Evolutionary conservation across 2,888 invertebrate genomes (phyloP), one percentile per base, ranked within the genome.

Genomic region (Drosophila gaucha): DNA sequence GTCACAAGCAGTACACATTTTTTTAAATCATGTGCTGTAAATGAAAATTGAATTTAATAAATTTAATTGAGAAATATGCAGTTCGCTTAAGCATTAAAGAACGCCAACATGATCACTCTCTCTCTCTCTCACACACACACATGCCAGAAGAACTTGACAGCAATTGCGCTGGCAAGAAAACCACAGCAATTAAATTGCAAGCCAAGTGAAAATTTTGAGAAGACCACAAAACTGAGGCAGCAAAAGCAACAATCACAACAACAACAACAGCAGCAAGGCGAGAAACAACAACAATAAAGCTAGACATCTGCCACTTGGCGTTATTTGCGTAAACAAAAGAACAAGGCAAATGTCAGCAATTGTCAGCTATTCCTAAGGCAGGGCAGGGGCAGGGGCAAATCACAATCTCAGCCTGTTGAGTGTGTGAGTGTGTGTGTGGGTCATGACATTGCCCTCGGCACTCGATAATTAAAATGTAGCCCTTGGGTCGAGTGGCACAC

Each of bases 271-370:
- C 20, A 44, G 30, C 8, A 47, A 6, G n/a, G n/a, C 47, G 47
- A 9, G 9, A n/a, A 35, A 24, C 26, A 36, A 46, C 22, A 54
- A 55, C 33, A 39, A 73, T 67, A 62, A 67, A 55, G 26, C 46
- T 55, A 74, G 69, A 64, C 75, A 74, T 38, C 75, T 72, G 76
- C 71, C 72, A 75, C 72, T 73, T 72, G 75, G 38, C 57, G 64
- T 56, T 75, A 72, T 75, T 72, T 72, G 58, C 51, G 71, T 75
- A 72, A 69, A 72, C 75, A 72, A 72, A 72, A 72, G 72, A 26
- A 72, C 76, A 69, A 69, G 75, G 54, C 50, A 58, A 69, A 33
- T 74, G 75, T 43, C 71, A 75, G 75, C 64, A 68, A 73, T 51
- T 70, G 70, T 73, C 50, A 51, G 58, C n/a, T 18, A 14, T 5